Base-by-base conservation (phyloP, 2,113 vertebrate species). In the Gambusia holbrooki region DNA sequence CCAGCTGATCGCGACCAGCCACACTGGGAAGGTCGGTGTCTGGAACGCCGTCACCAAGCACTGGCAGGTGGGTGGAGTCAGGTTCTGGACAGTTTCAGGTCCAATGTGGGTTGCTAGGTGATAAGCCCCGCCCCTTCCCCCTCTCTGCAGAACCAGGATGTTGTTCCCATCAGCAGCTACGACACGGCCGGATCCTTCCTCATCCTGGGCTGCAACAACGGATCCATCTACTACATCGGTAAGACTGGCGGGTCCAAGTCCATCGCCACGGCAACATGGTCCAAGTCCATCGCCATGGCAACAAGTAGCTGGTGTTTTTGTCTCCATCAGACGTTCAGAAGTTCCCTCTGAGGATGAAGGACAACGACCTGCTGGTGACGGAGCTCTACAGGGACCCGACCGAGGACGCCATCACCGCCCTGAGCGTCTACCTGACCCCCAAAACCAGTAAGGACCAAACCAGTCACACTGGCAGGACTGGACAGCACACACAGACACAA, bases 31-130 rank as follows among this genome's bases (percentile, higher is more conserved):
- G 78, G 96, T 98, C 0, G 97, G 97, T 0, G 97, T 98, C 19
- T 98, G 97, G 97, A 98, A 98, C 5, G 97, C 97, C 0, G 96
- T 98, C 84, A 98, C 97, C 79, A 97, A 98, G 82, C 97, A 98
- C 92, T 98, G 97, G 97, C 97, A 98, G 96, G 97, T 97, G 30
- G 27, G 81, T 11, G 62, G n/a, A 60, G 66, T 0, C 32, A 2
- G 54, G 12, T 2, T 58, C 25, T n/a, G 51, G 22, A n/a, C 25
- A 0, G 22, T 25, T 54, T 25, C 51, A 8, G 7, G 6, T 25
- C 5, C 6, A 2, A 22, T 58, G 22, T 10, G 7, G 9, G 51
- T 58, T 25, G 51, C 25, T 10, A 17, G 2, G 51, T 3, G 5
- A 48, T 42, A 42, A 42, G 14, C 40, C 40, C 40, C 40, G 13